Evolutionary conservation across 30 jellyfish, hydroid and myxozoan genomes (phyloP), one percentile per base, ranked within the genome.

Genomic region (Nemopilema nomurai): DNA sequence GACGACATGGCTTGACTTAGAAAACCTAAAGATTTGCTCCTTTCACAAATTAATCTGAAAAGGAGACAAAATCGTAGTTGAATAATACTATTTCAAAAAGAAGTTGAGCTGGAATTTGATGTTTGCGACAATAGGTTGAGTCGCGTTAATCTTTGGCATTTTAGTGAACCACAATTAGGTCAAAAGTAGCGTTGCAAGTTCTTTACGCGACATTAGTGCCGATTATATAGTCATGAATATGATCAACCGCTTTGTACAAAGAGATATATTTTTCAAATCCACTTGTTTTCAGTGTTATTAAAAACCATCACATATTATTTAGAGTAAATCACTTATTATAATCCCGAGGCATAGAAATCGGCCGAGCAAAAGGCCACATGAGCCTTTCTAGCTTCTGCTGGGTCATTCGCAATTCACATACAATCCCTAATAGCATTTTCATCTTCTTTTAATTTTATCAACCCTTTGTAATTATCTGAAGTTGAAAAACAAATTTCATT

Each of bases 261-360:
- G 86, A 71, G 92, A 83, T 83, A 83, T 83, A 71, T 62, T 83
- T 83, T 83, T 83, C 86, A 83, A 83, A 83, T 83, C 92, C 92
- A 83, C 92, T 83, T 83, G 92, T 83, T 83, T 72, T 83, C 85
- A 70, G 92, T 72, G 92, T 71, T 83, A 83, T 83, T 83, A 83
- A 83, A 83, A 83, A 83, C 92, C 92, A 83, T 83, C 92, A 83
- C 92, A 83, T 83, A 83, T 83, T 83, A 83, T 83, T 62, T 70
- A 70, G 92, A 72, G 86, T 83, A 83, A 83, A 83, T 83, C 92
- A 83, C 92, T 83, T 83, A 83, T 83, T 83, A 23, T 70, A 83
- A 83, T 83, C 86, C 76, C 80, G 53, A n/a, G 20, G 92, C 92
- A 68, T 83, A 68, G 92, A 83, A 83, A 49, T 83, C 92, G 92